Percentiles rank a stretch among this genome's conserved stretches.
Conservation (phyloP, 2,797 vertebrate species). For the Clarias platycephalus region DNA sequence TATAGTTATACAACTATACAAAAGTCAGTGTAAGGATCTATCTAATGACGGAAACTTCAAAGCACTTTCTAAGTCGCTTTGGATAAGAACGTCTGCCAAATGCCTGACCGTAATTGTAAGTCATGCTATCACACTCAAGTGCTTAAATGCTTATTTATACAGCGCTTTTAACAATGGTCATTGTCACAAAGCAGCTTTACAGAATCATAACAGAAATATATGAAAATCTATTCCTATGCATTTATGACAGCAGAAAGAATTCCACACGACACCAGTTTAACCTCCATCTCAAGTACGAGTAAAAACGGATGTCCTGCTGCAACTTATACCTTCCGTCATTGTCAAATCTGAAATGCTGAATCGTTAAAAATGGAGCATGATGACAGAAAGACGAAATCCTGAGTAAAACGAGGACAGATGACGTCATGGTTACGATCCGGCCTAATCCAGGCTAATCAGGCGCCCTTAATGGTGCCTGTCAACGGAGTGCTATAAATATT, state of each 20-base stretch:
- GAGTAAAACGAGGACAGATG: not conserved
- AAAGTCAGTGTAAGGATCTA: too few relatives aligned
- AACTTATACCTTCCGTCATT: conserved; percentile 18
- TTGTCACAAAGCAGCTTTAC: too few relatives aligned
- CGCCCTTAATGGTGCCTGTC: not conserved
- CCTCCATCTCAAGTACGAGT: conserved; percentile 6
- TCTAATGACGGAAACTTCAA: too few relatives aligned
- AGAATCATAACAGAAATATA: too few relatives aligned
- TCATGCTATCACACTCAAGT: not conserved
- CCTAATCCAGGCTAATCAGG: not conserved
- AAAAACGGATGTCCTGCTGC: not conserved
- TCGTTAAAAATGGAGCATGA: not conserved
- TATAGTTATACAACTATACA: too few relatives aligned
- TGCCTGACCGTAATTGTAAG: too few relatives aligned
- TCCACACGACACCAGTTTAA: not conserved
- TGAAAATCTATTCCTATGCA: not conserved
- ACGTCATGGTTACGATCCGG: not conserved
- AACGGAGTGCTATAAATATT: conserved; percentile 32
- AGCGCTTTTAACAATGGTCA: too few relatives aligned
- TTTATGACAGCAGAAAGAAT: not conserved
- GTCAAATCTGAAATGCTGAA: conserved; percentile 27
- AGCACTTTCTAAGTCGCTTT: too few relatives aligned
- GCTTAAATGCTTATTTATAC: too few relatives aligned
- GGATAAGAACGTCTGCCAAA: too few relatives aligned
- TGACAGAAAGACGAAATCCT: not conserved